Evolutionary conservation across 2,113 vertebrate species (phyloP).

Genomic region (Numida meleagris): DNA sequence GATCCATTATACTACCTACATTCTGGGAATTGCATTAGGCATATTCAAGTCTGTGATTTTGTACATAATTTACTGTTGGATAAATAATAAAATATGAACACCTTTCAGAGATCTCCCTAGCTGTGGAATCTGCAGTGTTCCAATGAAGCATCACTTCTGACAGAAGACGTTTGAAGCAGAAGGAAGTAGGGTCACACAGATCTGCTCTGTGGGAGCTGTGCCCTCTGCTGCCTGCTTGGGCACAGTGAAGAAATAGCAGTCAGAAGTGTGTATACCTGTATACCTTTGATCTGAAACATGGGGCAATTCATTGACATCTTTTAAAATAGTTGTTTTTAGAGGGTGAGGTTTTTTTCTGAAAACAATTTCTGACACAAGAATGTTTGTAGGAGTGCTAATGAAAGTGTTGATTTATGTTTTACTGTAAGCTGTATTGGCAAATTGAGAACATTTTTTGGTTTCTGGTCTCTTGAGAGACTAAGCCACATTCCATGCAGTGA

Average conservation of each 20-base stretch:
- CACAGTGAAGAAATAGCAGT: neutral
- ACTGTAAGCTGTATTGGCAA: neutral
- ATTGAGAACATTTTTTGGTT: neutral
- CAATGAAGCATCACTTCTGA: neutral
- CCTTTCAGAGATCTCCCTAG: neutral
- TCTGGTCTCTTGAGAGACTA: neutral
- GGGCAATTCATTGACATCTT: neutral
- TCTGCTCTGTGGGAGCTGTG: neutral
- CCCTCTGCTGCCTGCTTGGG: conserved; percentile 55
- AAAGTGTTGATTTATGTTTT: neutral
- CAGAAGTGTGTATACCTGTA: neutral
- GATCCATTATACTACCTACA: neutral
- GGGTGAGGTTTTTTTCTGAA: neutral
- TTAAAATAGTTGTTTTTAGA: neutral
- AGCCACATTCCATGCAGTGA: neutral
- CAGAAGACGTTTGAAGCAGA: neutral
- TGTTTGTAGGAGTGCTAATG: neutral
- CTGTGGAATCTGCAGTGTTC: neutral
- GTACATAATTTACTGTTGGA: neutral
- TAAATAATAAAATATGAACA: neutral
- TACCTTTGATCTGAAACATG: neutral
- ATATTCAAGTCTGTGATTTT: neutral
- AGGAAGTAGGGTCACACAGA: neutral
- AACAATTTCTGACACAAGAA: neutral
- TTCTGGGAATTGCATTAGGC: neutral